Percentiles rank a stretch among this genome's conserved stretches.
Conservation (phyloP, 1,140 invertebrate genomes). For the Neodiprion lecontei region DNA sequence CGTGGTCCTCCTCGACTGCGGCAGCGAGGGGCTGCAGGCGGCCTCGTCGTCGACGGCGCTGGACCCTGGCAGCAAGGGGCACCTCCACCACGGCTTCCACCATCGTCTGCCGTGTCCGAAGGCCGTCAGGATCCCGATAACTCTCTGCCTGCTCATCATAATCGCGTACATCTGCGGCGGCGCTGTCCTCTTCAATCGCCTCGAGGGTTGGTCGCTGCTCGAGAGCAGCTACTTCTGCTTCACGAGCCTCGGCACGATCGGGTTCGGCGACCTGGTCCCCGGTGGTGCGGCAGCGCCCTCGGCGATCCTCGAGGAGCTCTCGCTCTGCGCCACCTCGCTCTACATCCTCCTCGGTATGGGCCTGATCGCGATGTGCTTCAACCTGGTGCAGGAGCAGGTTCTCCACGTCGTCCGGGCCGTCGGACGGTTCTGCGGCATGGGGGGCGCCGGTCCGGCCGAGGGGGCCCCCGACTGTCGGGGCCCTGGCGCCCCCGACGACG, state of each 20-base stretch:
- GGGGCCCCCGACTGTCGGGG: conserved; percentile 50
- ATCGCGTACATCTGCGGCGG: conserved; percentile 90
- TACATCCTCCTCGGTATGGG: conserved; percentile 96
- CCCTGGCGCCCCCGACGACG: conserved; percentile 55
- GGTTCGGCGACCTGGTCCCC: conserved; percentile 85
- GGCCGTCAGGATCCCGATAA: conserved; percentile 79
- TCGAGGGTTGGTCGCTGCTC: conserved; percentile 89
- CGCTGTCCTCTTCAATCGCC: conserved; percentile 87
- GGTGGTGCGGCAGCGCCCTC: conserved; percentile 74
- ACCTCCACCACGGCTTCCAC: conserved; percentile 37
- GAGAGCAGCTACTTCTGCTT: conserved; percentile 94
- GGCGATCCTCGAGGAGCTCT: conserved; percentile 76
- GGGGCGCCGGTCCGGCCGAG: conserved; percentile 44
- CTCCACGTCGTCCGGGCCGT: conserved; percentile 70
- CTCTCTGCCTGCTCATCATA: conserved; percentile 88
- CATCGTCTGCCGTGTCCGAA: conserved; percentile 55
- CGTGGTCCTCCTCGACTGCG: conserved; percentile 52
- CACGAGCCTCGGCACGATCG: conserved; percentile 88
- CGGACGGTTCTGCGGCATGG: conserved; percentile 58
- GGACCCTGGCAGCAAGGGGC: conserved; percentile 24
- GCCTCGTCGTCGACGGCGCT: conserved; percentile 49
- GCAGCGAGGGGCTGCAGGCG: conserved; percentile 52
- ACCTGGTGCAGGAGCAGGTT: conserved; percentile 93
- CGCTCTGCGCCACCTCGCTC: conserved; percentile 79
- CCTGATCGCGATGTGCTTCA: conserved; percentile 96